These are phyloP conservation scores for Platysteira castanea DNA, from an alignment of 2,113 vertebrate species.

Conservation along the genomic window DNA sequence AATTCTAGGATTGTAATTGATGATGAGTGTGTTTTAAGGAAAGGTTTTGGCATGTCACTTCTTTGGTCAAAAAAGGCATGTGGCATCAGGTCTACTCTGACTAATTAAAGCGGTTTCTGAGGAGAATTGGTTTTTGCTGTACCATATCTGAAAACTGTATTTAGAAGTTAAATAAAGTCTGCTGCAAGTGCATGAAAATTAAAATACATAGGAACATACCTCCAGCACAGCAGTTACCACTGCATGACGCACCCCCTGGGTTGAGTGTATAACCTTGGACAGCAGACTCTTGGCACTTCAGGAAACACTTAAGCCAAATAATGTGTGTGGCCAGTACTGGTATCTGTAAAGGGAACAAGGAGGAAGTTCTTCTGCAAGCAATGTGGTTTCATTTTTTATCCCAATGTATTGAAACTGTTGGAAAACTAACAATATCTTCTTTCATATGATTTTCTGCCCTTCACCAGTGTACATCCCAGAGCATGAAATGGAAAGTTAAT, in stretches of 20 bases:
- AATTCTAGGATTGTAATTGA: not conserved
- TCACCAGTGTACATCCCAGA: not conserved
- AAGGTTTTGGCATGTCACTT: not conserved
- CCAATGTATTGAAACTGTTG: not conserved
- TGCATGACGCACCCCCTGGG: not conserved
- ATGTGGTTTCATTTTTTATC: not conserved
- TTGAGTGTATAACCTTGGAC: not conserved
- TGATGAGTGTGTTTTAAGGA: not conserved
- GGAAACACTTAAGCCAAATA: not conserved
- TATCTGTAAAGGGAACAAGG: not conserved
- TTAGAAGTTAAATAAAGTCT: not conserved
- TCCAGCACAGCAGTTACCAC: not conserved
- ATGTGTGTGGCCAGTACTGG: not conserved
- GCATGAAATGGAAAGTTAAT: not conserved
- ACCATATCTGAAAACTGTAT: not conserved
- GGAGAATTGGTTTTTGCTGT: not conserved
- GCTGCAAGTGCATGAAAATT: not conserved
- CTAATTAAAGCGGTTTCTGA: not conserved
- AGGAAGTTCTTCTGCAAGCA: not conserved
- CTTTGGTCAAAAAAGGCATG: not conserved
- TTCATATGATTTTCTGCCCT: not conserved
- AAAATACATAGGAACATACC: accelerated
- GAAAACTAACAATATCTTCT: not conserved
- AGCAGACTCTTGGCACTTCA: not conserved
- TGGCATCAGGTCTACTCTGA: not conserved